phyloP scores from a whole-genome alignment of 2,113 vertebrate genomes.

The Limanda limanda region DNA sequence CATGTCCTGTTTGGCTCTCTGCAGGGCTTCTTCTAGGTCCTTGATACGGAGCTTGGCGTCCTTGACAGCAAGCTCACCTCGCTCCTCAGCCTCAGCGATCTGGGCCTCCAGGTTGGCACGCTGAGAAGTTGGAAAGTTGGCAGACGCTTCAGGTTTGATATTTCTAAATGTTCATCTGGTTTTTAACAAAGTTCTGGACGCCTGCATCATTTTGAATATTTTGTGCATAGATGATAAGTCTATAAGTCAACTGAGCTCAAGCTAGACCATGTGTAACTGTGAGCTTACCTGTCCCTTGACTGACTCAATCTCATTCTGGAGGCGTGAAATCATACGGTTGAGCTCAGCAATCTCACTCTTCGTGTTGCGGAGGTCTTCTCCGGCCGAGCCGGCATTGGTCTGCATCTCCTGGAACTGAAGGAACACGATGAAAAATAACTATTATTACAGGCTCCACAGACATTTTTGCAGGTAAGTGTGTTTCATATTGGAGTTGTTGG shows the following conservation, averaged over 20 bases:
- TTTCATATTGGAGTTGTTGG: neutral
- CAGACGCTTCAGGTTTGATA: neutral
- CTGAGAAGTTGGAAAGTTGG: constrained; percentile 67
- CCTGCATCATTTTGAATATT: neutral
- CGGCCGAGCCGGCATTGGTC: constrained; percentile 70
- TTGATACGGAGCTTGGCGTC: constrained; percentile 86
- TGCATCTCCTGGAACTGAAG: constrained; percentile 86
- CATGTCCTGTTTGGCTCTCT: constrained; percentile 91
- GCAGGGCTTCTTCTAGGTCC: constrained; percentile 88
- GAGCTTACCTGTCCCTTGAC: constrained; percentile 87
- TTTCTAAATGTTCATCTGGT: neutral
- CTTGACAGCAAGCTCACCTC: constrained; percentile 88
- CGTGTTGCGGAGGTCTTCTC: constrained; percentile 84
- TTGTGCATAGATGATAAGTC: neutral
- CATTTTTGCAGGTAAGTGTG: neutral
- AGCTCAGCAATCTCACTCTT: constrained; percentile 89
- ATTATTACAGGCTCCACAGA: constrained; percentile 1
- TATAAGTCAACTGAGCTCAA: neutral
- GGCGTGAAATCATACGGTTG: constrained; percentile 84
- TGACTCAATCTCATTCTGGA: constrained; percentile 87
- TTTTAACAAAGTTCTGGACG: neutral
- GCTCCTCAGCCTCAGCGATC: constrained; percentile 90
- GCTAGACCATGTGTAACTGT: neutral
- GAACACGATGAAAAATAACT: neutral
- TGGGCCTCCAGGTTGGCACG: constrained; percentile 86